These are phyloP conservation scores for Darevskia mixta DNA, from an alignment of 2,797 vertebrate genomes.

Conservation along the genomic window DNA sequence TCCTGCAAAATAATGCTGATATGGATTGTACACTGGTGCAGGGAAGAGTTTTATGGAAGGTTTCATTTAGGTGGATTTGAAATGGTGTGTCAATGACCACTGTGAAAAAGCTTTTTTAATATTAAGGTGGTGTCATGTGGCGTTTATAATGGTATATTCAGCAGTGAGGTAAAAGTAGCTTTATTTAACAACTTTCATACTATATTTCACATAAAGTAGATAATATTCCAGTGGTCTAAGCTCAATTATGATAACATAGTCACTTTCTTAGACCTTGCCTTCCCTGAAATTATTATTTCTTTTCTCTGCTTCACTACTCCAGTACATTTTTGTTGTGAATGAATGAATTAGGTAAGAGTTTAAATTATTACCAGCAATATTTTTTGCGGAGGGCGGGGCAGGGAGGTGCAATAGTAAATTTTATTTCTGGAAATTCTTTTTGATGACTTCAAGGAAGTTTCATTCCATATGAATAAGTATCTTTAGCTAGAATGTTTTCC, in stretches of 20 bases:
- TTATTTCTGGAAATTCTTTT: not conserved
- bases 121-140: no score
- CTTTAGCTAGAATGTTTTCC: slow-evolving; percentile 9
- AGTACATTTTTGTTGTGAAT: not conserved
- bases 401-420: not conserved
- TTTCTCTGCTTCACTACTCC: not conserved
- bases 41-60: not conserved
- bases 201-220: not conserved
- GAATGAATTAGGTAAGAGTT: slow-evolving; percentile 5
- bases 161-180: not conserved
- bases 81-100: no score
- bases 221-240: not conserved
- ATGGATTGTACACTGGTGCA: not conserved
- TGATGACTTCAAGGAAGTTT: slow-evolving; percentile 22
- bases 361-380: not conserved
- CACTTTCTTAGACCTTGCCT: not conserved
- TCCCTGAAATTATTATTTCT: not conserved
- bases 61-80: slow-evolving; percentile 22
- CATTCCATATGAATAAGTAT: slow-evolving; percentile 30
- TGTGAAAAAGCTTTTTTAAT: no score
- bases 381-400: slow-evolving; percentile 41
- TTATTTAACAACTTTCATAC: not conserved
- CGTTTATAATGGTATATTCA: not conserved
- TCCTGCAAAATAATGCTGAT: no score
- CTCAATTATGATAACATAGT: not conserved